Base-by-base conservation (phyloP, 1,140 invertebrate genomes). In the Drosophila persimilis region DNA sequence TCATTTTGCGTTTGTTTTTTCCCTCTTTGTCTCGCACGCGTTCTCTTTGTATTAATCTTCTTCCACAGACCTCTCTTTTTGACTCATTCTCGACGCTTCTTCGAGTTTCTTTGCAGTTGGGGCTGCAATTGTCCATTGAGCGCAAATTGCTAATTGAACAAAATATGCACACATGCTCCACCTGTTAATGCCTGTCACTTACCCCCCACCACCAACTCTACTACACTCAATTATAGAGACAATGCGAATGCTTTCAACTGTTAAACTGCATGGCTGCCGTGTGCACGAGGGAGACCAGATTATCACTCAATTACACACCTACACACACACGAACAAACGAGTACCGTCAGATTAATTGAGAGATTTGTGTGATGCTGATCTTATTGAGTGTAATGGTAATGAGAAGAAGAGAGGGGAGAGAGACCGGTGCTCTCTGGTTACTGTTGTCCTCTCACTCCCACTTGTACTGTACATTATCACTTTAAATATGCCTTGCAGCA, bases 1-100 rank as follows among this genome's bases (percentile, higher is more conserved):
- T 63, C 66, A 65, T 62, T 70, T 73, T 73, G 8, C n/a, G n/a
- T 35, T 56, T 65, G 61, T 46, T 64, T 64, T 75, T 50, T 50
- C 29, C 39, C 29, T 52, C 51, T 46, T 39, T 39, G 0, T 0
- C 41, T 29, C 6, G 22, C 35, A 22, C 48, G n/a, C 29, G 15
- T 46, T 50, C 55, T 54, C 51, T 26, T 11, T 39, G 35, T 13
- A 11, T 3, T 0, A 39, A 3, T 39, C 9, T 39, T 39, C 9
- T 39, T 0, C 35, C 35, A 4, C 11, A 3, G 8, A 9, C 3
- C 44, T 39, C 41, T 35, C 29, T 31, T 24, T 29, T 11, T 48
- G 29, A 54, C 24, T 54, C 54, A 44, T 22, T 20, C 43, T 54
- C 57, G 55, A 53, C 52, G 61, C 56, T 17, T 17, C 17, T 17